These are phyloP conservation scores for Shinisaurus crocodilurus DNA, from an alignment of 2,113 vertebrate species.

Conservation along the genomic window DNA sequence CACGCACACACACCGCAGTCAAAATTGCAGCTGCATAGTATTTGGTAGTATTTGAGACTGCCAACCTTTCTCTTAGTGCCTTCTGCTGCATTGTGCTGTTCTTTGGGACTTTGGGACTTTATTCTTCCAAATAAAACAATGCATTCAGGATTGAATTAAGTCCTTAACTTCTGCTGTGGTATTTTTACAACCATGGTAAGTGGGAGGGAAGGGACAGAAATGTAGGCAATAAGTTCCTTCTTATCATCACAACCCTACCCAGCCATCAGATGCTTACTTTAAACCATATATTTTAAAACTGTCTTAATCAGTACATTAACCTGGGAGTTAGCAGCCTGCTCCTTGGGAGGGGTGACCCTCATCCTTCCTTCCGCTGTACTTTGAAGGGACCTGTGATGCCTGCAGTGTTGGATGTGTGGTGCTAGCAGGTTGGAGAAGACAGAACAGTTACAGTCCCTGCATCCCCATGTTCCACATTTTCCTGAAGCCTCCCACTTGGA, in stretches of 20 bases:
- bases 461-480: background rate
- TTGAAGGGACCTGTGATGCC: background rate
- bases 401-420: background rate
- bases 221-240: background rate
- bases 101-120: background rate
- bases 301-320: background rate
- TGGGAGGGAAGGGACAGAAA: background rate
- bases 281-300: background rate
- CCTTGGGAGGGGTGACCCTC: background rate
- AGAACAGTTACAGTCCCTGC: background rate
- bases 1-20: background rate
- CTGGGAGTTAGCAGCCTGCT: background rate
- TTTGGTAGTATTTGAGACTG: background rate
- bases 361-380: background rate
- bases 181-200: background rate
- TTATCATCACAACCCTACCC: background rate
- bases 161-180: background rate
- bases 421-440: background rate
- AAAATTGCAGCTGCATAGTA: background rate
- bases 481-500: background rate
- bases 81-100: background rate
- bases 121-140: background rate
- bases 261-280: background rate
- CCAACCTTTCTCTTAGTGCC: background rate
- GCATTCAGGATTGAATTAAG: background rate